Evolutionary conservation across 2,888 invertebrate genomes (phyloP).

Genomic region (Quadroppia sp.): DNA sequence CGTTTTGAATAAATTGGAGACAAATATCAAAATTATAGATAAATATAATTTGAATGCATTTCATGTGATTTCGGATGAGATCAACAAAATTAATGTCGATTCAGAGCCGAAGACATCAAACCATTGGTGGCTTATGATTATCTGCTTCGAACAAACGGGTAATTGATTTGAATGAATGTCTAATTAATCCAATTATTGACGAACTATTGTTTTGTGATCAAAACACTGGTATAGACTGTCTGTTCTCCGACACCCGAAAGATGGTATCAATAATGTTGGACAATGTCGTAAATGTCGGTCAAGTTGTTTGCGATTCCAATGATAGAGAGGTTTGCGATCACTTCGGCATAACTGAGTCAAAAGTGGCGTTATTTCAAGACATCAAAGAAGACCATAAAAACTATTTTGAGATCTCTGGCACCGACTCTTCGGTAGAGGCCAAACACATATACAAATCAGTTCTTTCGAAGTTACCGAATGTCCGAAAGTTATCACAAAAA

Average conservation of each 20-base stretch:
- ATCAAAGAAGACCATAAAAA: neutral
- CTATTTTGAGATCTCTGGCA: conserved; percentile 12
- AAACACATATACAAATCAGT: conserved; percentile 22
- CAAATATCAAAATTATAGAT: neutral
- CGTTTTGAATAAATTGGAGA: conserved; percentile 55
- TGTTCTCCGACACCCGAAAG: conserved; percentile 59
- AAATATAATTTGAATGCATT: conserved; percentile 11
- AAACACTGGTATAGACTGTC: conserved; percentile 54
- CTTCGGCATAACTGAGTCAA: conserved; percentile 53
- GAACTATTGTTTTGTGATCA: too few relatives aligned
- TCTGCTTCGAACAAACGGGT: conserved; percentile 20
- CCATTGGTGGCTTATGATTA: conserved; percentile 20
- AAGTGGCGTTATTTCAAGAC: conserved; percentile 53
- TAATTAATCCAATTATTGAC: too few relatives aligned
- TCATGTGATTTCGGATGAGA: neutral
- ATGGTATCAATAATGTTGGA: conserved; percentile 69
- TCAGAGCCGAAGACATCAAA: neutral
- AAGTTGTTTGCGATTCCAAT: conserved; percentile 57
- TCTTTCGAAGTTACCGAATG: conserved; percentile 27
- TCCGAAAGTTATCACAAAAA: neutral
- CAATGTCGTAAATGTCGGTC: conserved; percentile 58
- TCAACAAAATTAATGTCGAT: neutral
- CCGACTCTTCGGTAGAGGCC: conserved; percentile 15
- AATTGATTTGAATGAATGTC: neutral
- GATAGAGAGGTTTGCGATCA: conserved; percentile 55